Evolutionary conservation across 2,888 invertebrate genomes (phyloP), one percentile per base, ranked within the genome.

Genomic region (Acanthosepion pharaonis): DNA sequence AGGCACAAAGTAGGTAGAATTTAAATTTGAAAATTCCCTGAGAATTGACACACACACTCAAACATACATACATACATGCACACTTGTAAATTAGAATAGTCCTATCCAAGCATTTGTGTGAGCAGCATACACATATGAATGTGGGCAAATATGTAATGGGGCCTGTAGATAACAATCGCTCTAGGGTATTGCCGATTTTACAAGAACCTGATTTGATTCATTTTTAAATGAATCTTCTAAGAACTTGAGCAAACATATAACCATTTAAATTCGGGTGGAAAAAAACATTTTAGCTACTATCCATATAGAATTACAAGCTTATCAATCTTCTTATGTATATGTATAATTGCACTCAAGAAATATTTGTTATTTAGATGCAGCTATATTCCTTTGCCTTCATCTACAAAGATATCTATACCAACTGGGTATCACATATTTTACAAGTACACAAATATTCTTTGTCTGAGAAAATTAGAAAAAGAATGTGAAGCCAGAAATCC

Each of bases 1-100:
- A 78, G 78, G 78, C 78, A 78, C 78, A 78, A 78, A 78, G n/a
- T n/a, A 33, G 78, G 78, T 78, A n/a, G 33, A 78, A 78, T 78
- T 78, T 78, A 78, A n/a, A 33, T 78, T 78, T 78, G 78, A 78
- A 33, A 15, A 18, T 78, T 78, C 78, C 78, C 78, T 78, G 78
- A 78, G 78, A 78, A 78, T 78, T n/a, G n/a, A 78, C n/a, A 78
- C 78, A n/a, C n/a, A 28, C 78, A 42, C 42, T 42, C 42, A 42
- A 42, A 42, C 42, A 42, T 42, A 42, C 42, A 42, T 42, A 42
- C 42, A 78, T 23, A 33, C 18, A 78, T 23, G 18, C 18, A 78
- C 11, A 33, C 33, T 78, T 33, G 3, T 78, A n/a, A 3, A 78
- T n/a, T 9, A 78, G n/a, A 78, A n/a, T n/a, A 15, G 33, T 78